Base-by-base conservation (phyloP, 2,888 invertebrate genomes). In the Sinohyriopsis cumingii region DNA sequence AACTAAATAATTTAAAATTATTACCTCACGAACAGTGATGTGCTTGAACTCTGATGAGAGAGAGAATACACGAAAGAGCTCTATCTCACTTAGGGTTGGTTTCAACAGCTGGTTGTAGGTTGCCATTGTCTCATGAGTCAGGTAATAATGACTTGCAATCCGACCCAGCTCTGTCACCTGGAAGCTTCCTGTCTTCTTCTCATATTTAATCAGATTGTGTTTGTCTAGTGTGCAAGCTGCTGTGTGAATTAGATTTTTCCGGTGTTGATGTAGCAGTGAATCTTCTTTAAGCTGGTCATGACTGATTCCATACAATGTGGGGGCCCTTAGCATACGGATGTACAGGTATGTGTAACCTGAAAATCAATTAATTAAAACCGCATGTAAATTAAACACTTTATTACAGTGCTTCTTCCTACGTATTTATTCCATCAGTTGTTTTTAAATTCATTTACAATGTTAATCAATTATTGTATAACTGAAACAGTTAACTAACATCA, bases 101-200 rank as follows among this genome's bases (percentile, higher is more conserved):
- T 99, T 98, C 75, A 99, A 91, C 63, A 99, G 92, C 89, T 98
- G 97, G 90, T 98, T 98, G 91, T 99, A 99, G 0, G 96, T 95
- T 82, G 95, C 93, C 94, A 99, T 98, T 0, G 98, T 97, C 81
- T 99, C 98, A 90, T 96, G 95, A 0, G 98, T 97, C 88, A 98
- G 96, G 91, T 99, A 99, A 92, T 95, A 99, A 91, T 99, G 98
- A 0, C 98, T 98, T 5, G 99, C 96, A 87, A 99, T 99, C 56
- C 99, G 93, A 1, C 99, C 99, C 18, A 99, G 91, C 90, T 99
- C 99, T 0, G 98, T 98, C 0, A 96, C 94, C 88, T 95, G 95
- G 80, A 95, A 94, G 84, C 93, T 92, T 1, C 99, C 99, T 3
- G 95, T 94, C 89, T 97, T 97, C 20, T 97, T 93, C 80, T 88